Conservation (phyloP, 64 coral and sea anemone species). For the Porites lutea region DNA sequence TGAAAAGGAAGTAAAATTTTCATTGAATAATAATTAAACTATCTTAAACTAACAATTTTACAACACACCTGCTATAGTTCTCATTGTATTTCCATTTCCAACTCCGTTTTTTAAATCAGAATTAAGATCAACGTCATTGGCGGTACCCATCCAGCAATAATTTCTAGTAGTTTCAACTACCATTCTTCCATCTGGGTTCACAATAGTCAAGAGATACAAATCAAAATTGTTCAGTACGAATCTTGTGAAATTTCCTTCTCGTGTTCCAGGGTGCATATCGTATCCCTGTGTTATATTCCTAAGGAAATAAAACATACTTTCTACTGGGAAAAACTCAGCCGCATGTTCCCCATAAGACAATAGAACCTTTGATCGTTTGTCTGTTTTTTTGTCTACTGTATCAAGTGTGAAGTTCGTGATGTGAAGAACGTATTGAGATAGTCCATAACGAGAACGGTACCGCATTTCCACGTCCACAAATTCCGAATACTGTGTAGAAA, state of each 20-base stretch:
- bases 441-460: conserved; percentile 79
- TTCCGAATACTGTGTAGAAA: conserved; percentile 66
- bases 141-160: conserved; percentile 84
- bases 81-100: conserved; percentile 16
- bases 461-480: conserved; percentile 83
- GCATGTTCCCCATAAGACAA: conserved; percentile 89
- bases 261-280: neutral
- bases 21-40: too few relatives aligned
- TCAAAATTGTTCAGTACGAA: conserved; percentile 87
- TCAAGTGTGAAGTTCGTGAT: conserved; percentile 76
- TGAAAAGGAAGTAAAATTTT: too few relatives aligned
- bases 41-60: neutral
- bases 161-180: conserved; percentile 78
- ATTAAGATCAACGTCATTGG: conserved; percentile 76
- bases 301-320: conserved; percentile 85
- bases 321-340: conserved; percentile 85
- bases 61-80: neutral
- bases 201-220: conserved; percentile 65
- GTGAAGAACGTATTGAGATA: conserved; percentile 84
- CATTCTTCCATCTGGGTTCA: conserved; percentile 87
- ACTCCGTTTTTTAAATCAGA: conserved; percentile 16
- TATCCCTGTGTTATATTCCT: conserved; percentile 79
- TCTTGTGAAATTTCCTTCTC: conserved; percentile 53
- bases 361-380: conserved; percentile 68
- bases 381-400: conserved; percentile 12